These are phyloP conservation scores for Eupithecia inturbata DNA, from an alignment of 2,888 invertebrate genomes.

Conservation along the genomic window DNA sequence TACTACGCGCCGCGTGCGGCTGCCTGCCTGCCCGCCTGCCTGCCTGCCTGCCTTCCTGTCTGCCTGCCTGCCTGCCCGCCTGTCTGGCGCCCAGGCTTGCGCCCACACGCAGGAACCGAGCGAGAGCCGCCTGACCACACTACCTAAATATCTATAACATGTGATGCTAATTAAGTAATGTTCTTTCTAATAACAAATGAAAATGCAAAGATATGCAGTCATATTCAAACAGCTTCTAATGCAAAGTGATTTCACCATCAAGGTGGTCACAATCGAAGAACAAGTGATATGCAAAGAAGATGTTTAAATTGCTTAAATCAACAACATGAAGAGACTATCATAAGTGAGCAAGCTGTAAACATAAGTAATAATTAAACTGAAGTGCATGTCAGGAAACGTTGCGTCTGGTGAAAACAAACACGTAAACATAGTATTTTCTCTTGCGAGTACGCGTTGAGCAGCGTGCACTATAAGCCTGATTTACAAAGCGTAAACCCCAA, in stretches of 20 bases:
- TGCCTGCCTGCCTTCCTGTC: slow-evolving; percentile 17
- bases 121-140: slow-evolving; percentile 28
- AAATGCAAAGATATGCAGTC: background rate
- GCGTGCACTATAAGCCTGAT: background rate
- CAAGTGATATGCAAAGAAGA: background rate
- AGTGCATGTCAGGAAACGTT: background rate
- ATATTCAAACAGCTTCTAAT: background rate
- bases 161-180: background rate
- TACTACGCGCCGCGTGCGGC: slow-evolving; percentile 44
- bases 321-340: background rate
- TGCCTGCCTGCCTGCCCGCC: slow-evolving; percentile 14
- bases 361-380: background rate
- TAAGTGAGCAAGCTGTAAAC: background rate
- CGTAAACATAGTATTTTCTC: background rate
- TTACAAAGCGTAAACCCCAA: background rate
- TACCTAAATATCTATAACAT: background rate
- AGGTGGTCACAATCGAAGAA: background rate
- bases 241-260: background rate
- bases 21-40: slow-evolving; percentile 46
- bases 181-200: background rate
- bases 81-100: slow-evolving; percentile 12
- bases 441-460: background rate
- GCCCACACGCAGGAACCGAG: slow-evolving; percentile 25
- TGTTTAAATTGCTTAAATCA: slow-evolving; percentile 4
- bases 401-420: background rate